Conservation (phyloP, 2,113 vertebrate genomes). For the Murina feae region DNA sequence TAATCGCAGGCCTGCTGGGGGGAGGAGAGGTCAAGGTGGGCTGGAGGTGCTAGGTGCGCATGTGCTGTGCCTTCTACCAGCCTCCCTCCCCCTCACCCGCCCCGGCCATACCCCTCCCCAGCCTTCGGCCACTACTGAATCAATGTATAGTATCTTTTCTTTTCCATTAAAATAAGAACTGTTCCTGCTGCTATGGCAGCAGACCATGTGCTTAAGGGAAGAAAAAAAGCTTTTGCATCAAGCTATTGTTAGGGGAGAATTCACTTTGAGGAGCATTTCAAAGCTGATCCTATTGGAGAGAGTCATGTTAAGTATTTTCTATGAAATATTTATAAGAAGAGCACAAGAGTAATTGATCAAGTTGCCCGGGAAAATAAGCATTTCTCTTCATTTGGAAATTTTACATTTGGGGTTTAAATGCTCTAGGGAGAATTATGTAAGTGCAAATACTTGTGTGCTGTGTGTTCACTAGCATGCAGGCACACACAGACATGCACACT, state of each 20-base stretch:
- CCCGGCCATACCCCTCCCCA: too few relatives aligned
- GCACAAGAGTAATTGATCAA: conserved; percentile 76
- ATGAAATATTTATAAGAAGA: conserved; percentile 90
- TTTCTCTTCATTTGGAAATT: conserved; percentile 66
- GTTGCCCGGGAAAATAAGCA: conserved; percentile 80
- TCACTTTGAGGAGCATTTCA: conserved; percentile 84
- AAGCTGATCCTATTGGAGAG: conserved; percentile 83
- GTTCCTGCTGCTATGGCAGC: conserved; percentile 85
- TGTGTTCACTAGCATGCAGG: background rate
- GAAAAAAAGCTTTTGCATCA: conserved; percentile 81
- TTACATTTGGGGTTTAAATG: conserved; percentile 62
- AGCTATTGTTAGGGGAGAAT: conserved; percentile 86
- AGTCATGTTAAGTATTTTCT: conserved; percentile 87
- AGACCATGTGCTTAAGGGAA: conserved; percentile 81
- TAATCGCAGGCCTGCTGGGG: conserved; percentile 70
- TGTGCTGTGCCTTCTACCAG: conserved; percentile 74
- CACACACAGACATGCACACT: conserved; percentile 41
- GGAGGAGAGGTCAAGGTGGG: conserved; percentile 76
- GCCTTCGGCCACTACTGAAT: conserved; percentile 69
- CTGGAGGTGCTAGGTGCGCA: conserved; percentile 71
- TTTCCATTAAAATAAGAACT: conserved; percentile 83
- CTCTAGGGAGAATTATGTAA: background rate
- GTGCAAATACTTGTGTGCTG: conserved; percentile 67
- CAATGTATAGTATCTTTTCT: conserved; percentile 83
- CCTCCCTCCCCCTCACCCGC: background rate